Base-by-base conservation (phyloP, 2,797 vertebrate species). In the Cryptoblepharus egeriae region DNA sequence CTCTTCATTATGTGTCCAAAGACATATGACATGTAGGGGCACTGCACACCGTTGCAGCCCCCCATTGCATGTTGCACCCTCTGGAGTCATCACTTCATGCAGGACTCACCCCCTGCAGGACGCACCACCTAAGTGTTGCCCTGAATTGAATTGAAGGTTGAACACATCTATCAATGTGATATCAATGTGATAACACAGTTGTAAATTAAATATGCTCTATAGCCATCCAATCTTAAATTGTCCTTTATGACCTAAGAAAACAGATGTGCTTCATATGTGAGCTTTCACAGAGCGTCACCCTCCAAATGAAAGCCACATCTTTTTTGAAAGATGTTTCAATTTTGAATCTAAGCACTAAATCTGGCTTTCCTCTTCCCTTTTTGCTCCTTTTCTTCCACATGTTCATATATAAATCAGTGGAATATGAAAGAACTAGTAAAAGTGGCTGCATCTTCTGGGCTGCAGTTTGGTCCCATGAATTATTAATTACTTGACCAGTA, bases 401-500 rank as follows among this genome's bases (percentile, higher is more conserved):
- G 93, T 95, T 95, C 94, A 95, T 93, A 92, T 93, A 95, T 95
- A 97, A 97, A 97, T 97, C 97, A 96, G 96, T 97, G 76, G 84
- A 88, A 96, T 95, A 93, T 95, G 95, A 96, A 96, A 97, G 96
- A 96, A 95, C 95, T 93, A 93, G 96, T 96, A 95, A 96, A 96
- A 97, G 94, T 90, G 96, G 93, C 96, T 96, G 96, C 96, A 96
- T 97, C 97, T 96, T 96, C 96, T 95, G 75, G 88, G 96, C 87
- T 96, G 95, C 97, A 96, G 97, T 98, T 98, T 97, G 96, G 93
- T 94, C 83, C 91, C 88, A 95, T 98, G 96, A 97, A 98, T 99
- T 97, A 98, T 98, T 98, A 96, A 98, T 96, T 94, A 91, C 87
- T 91, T 94, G 96, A 96, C 96, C 95, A 94, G 95, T 89, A 94